Evolutionary conservation across 2,888 invertebrate species (phyloP), one percentile per base, ranked within the genome.

Genomic region (Heliconius charithonia): DNA sequence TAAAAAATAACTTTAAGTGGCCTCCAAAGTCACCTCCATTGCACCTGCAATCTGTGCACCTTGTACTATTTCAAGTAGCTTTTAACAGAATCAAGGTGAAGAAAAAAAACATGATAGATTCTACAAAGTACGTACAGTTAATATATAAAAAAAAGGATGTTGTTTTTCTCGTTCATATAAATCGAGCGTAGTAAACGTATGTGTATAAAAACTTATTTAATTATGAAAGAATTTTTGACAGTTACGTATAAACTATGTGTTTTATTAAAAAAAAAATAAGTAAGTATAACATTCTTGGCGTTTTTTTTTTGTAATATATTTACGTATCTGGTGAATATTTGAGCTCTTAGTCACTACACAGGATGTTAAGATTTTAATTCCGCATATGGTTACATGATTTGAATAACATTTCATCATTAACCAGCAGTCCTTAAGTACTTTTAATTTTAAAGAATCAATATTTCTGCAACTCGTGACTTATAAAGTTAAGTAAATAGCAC

Each of bases 1-100:
- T 76, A 78, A 79, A 79, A 82, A 82, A 67, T 45, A 67, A 45
- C 19, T 63, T 29, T 76, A 59, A 73, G 32, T 70, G 72, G 45
- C 67, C 56, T 51, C 67, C 62, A 67, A 63, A 62, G 63, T 37
- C 25, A 70, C 56, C 25, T 37, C 72, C 65, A 27, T 27, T 77
- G 77, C 77, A 77, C 45, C 65, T 77, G 45, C 70, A 71, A 25
- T 29, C 25, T 62, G 41, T 69, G 62, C 70, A 72, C 59, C 56
- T 72, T 72, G 32, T 72, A 32, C 22, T 56, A 56, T 32, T 72
- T 37, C 59, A 56, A 56, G 12, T 32, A 72, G 32, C 25, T 59
- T n/a, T 59, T 59, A 59, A 1, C n/a, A 59, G 56, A 32, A n/a
- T n/a, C 29, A 59, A 59, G 32, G 32, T 59, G 59, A 72, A 37